phyloP scores from a whole-genome alignment of 2,113 vertebrate genomes.

The Trogon surrucura region DNA sequence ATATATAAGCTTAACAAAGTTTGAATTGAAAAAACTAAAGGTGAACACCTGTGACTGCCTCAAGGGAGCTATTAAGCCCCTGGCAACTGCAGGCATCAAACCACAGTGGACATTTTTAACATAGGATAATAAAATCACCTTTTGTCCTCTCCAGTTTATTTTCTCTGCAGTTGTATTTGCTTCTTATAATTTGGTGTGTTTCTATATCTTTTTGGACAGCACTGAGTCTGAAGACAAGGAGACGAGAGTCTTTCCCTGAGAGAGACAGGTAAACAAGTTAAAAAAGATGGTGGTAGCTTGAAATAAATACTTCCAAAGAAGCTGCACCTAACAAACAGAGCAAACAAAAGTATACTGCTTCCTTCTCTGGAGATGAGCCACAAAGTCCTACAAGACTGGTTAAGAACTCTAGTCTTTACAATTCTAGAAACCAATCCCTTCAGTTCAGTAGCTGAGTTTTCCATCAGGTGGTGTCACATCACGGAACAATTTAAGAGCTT shows the following conservation, averaged over 20 bases:
- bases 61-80: background rate
- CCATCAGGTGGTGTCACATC: background rate
- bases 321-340: background rate
- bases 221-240: slow-evolving; percentile 92
- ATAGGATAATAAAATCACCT: slow-evolving; percentile 74
- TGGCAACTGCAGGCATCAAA: background rate
- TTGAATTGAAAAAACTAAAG: background rate
- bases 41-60: background rate
- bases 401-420: background rate
- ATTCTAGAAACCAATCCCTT: background rate
- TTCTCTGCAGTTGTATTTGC: slow-evolving; percentile 91
- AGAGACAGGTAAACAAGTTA: background rate
- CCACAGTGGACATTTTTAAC: background rate
- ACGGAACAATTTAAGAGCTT: background rate
- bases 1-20: background rate
- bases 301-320: background rate
- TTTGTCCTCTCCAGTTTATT: slow-evolving; percentile 98
- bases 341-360: background rate
- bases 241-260: slow-evolving; percentile 92
- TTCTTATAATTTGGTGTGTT: slow-evolving; percentile 80
- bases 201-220: slow-evolving; percentile 83
- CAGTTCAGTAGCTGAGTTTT: background rate
- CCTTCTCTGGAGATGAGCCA: background rate
- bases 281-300: background rate
- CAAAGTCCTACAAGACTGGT: background rate